Conservation (phyloP, 2,797 vertebrate genomes). For the Podarcis lilfordi region DNA sequence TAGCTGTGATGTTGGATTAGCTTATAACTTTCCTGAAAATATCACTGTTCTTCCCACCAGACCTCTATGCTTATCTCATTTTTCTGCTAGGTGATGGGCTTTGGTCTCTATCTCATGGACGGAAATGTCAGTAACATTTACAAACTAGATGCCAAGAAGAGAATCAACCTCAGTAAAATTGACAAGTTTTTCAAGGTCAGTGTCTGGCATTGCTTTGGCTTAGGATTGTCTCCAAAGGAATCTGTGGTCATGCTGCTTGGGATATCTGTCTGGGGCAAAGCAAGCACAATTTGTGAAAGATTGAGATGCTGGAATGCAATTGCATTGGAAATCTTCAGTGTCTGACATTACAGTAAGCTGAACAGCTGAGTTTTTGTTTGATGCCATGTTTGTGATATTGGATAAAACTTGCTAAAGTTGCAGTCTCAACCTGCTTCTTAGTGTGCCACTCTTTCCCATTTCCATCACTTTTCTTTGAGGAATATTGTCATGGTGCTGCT, state of each 20-base stretch:
- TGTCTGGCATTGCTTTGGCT: constrained; percentile 32
- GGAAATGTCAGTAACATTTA: constrained; percentile 91
- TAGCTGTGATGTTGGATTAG: not conserved
- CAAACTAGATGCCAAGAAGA: constrained; percentile 90
- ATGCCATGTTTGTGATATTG: not conserved
- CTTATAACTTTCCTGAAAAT: not conserved
- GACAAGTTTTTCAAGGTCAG: constrained; percentile 92
- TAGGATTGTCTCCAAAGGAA: constrained; percentile 5
- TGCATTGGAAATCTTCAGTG: not conserved
- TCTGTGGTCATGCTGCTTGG: not conserved
- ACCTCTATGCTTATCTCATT: constrained; percentile 25
- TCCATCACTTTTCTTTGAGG: not conserved
- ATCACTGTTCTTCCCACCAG: not conserved
- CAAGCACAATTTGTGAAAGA: not conserved
- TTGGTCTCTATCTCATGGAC: constrained; percentile 90
- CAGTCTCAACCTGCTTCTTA: not conserved
- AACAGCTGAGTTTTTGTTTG: not conserved
- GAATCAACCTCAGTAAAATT: constrained; percentile 91
- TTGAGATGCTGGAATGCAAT: fast-evolving
- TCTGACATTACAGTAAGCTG: not conserved
- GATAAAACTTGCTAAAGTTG: not conserved
- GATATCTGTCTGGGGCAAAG: not conserved
- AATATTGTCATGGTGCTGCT: not conserved
- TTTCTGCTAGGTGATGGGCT: constrained; percentile 86
- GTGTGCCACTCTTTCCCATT: not conserved